Conservation (phyloP, 2,888 invertebrate species). For the Hypselothyrea guttata region DNA sequence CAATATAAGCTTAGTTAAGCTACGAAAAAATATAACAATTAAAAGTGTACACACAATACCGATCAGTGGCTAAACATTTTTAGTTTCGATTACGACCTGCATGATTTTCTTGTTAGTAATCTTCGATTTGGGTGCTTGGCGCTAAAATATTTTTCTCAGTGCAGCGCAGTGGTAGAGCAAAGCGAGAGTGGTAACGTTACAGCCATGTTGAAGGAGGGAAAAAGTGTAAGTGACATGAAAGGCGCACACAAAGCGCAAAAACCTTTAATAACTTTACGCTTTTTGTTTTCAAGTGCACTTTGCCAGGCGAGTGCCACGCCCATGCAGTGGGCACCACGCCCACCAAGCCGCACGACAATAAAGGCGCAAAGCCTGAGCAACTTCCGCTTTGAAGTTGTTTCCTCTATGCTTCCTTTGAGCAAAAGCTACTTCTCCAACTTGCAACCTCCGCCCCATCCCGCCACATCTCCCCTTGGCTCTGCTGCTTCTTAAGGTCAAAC, state of each 20-base stretch:
- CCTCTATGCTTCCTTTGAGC: constrained; percentile 18
- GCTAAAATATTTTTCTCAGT: no score
- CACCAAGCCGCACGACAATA: constrained; percentile 22
- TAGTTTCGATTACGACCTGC: no score
- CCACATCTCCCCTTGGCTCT: background rate
- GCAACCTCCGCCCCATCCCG: no score
- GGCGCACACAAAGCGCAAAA: constrained; percentile 65
- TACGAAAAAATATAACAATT: no score
- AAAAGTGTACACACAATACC: no score
- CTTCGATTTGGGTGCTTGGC: no score
- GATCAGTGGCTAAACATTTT: no score
- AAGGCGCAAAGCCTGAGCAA: constrained; percentile 30
- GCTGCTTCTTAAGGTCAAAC: constrained; percentile 8
- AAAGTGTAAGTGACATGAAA: constrained; percentile 76
- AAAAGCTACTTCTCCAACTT: no score
- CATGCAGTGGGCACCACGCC: constrained; percentile 9
- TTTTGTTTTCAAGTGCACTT: constrained; percentile 76
- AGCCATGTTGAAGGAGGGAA: constrained; percentile 1
- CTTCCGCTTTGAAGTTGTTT: constrained; percentile 63
- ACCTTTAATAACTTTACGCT: constrained; percentile 76
- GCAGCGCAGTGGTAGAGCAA: no score
- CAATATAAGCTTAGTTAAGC: no score
- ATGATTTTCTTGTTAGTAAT: no score
- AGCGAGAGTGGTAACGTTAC: background rate
- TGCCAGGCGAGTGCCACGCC: constrained; percentile 41